Percentiles rank a stretch among this genome's conserved stretches.
These are phyloP conservation scores for Xylophagus ater DNA, from an alignment of 2,888 invertebrate genomes.

Conservation along the genomic window DNA sequence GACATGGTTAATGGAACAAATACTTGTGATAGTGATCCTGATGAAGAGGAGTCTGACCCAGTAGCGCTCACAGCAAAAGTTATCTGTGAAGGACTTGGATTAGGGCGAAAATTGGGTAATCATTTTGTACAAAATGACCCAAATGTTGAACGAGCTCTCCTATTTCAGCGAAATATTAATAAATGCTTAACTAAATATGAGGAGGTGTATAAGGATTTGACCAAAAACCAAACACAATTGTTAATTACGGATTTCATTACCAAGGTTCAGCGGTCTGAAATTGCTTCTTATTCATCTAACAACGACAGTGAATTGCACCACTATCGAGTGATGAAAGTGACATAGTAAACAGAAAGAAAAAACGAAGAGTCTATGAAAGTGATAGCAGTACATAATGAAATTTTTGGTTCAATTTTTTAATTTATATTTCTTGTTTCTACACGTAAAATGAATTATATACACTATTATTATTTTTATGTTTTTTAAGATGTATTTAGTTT, in stretches of 20 bases:
- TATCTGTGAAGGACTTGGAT: slow-evolving; percentile 16
- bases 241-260: slow-evolving; percentile 11
- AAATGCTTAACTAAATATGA: no score
- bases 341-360: background rate
- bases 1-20: slow-evolving; percentile 9
- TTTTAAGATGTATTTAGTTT: no score
- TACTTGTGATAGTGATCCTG: slow-evolving; percentile 15
- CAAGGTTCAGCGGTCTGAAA: background rate
- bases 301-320: slow-evolving; percentile 4
- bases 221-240: slow-evolving; percentile 6
- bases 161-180: slow-evolving; percentile 11
- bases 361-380: no score
- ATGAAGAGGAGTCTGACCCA: slow-evolving; percentile 17
- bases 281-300: slow-evolving; percentile 2
- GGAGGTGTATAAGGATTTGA: slow-evolving; percentile 12
- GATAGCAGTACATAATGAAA: no score
- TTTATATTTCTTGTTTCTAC: no score
- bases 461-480: no score
- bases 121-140: slow-evolving; percentile 7
- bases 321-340: slow-evolving; percentile 8
- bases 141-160: slow-evolving; percentile 12
- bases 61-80: slow-evolving; percentile 17
- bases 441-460: no score
- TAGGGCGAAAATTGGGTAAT: no score
- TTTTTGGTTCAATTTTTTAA: no score